phyloP scores from a whole-genome alignment of 2,888 invertebrate genomes.

The Orthosia gothica region DNA sequence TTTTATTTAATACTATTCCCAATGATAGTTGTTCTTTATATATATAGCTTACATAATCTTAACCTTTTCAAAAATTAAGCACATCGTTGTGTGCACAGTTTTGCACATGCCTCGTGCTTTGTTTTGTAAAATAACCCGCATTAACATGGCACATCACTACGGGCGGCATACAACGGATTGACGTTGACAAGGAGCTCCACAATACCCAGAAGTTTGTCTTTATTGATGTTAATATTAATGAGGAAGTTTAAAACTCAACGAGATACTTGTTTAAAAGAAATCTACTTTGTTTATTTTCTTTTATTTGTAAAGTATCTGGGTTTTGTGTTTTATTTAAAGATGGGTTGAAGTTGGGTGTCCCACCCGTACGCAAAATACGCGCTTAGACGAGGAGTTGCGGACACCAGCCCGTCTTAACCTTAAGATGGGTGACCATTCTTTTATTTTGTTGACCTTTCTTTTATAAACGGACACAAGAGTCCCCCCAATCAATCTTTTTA shows the following conservation, averaged over 20 bases:
- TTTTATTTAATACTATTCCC: not conserved
- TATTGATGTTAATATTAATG: constrained; percentile 57
- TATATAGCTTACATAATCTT: not conserved
- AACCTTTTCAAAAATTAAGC: constrained; percentile 1
- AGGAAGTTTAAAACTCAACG: constrained; percentile 45
- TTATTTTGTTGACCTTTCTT: not conserved
- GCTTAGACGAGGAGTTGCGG: too few relatives aligned
- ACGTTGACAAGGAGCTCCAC: constrained; percentile 59
- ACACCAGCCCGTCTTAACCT: too few relatives aligned
- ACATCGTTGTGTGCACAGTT: not conserved
- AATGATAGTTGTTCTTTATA: not conserved
- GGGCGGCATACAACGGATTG: constrained; percentile 26
- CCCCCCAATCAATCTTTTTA: not conserved
- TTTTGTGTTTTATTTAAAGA: constrained; percentile 8
- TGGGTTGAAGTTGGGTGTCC: too few relatives aligned
- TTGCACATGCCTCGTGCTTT: not conserved
- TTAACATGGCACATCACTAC: constrained; percentile 43
- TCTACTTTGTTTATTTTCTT: constrained; percentile 6
- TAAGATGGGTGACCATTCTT: not conserved
- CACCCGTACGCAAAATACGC: too few relatives aligned
- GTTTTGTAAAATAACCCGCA: constrained; percentile 17
- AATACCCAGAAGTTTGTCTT: constrained; percentile 51
- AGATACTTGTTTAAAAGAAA: constrained; percentile 25
- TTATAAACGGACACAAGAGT: too few relatives aligned
- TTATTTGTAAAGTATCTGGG: constrained; percentile 1